Evolutionary conservation across 2,113 vertebrate genomes (phyloP), one percentile per base, ranked within the genome.

Genomic region (Gymnorhina tibicen): DNA sequence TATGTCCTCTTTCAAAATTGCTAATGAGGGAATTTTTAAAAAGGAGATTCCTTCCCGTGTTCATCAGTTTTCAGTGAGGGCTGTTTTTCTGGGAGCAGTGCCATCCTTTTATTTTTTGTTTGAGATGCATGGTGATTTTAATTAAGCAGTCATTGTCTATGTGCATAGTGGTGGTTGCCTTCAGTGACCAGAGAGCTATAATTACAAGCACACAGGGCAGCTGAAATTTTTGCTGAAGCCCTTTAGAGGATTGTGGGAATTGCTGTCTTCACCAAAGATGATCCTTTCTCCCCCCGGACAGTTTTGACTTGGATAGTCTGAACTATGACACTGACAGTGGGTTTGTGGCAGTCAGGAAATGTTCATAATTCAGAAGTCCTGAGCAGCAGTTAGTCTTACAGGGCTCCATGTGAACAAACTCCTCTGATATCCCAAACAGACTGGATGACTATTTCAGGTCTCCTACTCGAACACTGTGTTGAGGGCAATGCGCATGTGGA

Each of bases 111-210:
- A 58, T 91, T 95, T 91, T 50, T 76, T 85, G 35, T 84, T 93
- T 88, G 89, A 94, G 70, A 86, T 91, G 41, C 66, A 55, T 77
- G 41, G 90, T 77, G 81, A 94, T 93, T 95, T 96, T 96, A 97
- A 97, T 97, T 97, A 94, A 91, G 66, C 7, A 1, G 37, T 83
- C 32, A 9, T 88, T 89, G 67, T 92, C 74, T 69, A 15, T 52
- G 55, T 88, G 47, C 42, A 44, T 85, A 1, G 0, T 63, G 53
- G 44, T 75, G 42, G 44, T 56, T 91, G 62, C 26, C 85, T 67
- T 72, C 9, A 1, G 42, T 73, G 83, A 91, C 41, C 74, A 77
- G 33, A 59, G 17, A 81, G 42, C 47, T 96, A 32, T 87, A 94
- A 87, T 81, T 96, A 41, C 27, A 94, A 85, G 33, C 1, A 6